phyloP scores from a whole-genome alignment of 2,113 vertebrate genomes.

The Xenopus borealis region DNA sequence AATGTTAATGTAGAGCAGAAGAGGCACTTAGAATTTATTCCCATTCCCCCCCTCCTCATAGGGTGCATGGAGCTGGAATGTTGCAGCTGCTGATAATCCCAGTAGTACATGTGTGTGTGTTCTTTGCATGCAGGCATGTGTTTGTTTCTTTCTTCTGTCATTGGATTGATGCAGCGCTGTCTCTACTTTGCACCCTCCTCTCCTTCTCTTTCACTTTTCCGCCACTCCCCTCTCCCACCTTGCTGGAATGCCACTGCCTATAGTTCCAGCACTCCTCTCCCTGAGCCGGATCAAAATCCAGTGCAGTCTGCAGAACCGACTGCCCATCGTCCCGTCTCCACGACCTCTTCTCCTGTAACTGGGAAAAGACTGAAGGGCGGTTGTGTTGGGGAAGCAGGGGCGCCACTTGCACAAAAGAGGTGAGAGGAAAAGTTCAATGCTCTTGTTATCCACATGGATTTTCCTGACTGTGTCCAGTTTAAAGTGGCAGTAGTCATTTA shows the following conservation, averaged over 20 bases:
- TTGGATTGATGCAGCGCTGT: slow-evolving; percentile 32
- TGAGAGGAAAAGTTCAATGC: slow-evolving; percentile 59
- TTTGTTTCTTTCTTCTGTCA: neutral
- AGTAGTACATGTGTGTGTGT: no score
- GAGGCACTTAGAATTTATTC: no score
- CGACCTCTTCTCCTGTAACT: slow-evolving; percentile 71
- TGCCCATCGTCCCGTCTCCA: slow-evolving; percentile 64
- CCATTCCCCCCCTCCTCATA: no score
- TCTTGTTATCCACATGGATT: slow-evolving; percentile 26
- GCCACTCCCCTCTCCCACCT: slow-evolving; percentile 45
- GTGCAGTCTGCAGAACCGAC: slow-evolving; percentile 54
- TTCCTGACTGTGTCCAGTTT: neutral
- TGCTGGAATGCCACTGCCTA: slow-evolving; percentile 49
- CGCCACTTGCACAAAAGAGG: slow-evolving; percentile 71
- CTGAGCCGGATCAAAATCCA: slow-evolving; percentile 51
- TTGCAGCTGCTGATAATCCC: no score
- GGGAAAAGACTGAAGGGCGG: slow-evolving; percentile 70
- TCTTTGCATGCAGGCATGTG: neutral
- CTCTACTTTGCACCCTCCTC: slow-evolving; percentile 9
- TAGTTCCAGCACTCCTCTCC: slow-evolving; percentile 45
- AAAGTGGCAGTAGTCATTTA: no score
- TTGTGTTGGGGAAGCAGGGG: slow-evolving; percentile 68
- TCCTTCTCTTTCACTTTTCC: slow-evolving; percentile 33
- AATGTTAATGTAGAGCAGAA: no score
- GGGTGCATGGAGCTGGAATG: no score